phyloP scores from a whole-genome alignment of 2,888 invertebrate species.

The Argyresthia goedartella region DNA sequence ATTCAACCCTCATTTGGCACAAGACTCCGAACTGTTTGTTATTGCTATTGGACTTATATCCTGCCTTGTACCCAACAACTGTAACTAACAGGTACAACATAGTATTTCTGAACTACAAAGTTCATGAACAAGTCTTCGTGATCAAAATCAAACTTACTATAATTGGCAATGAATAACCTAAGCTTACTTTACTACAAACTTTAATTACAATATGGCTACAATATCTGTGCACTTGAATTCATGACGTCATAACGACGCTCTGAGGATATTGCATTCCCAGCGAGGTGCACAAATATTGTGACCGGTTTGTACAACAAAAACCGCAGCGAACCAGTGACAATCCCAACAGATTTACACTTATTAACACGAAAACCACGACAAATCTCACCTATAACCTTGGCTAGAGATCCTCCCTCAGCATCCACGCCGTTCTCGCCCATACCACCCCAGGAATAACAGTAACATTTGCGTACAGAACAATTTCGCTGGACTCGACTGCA shows the following conservation, averaged over 20 bases:
- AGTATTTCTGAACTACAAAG: not conserved
- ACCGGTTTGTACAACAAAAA: not conserved
- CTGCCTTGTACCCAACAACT: not conserved
- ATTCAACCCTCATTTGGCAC: no score
- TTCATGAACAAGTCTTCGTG: not conserved
- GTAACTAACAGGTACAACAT: not conserved
- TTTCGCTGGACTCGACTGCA: slow-evolving; percentile 51
- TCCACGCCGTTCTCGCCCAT: not conserved
- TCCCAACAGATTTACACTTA: slow-evolving; percentile 42
- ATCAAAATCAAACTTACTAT: not conserved
- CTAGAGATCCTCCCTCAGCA: slow-evolving; percentile 12
- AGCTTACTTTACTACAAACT: no score
- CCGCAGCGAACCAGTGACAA: slow-evolving; percentile 21
- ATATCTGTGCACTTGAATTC: not conserved
- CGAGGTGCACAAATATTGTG: no score
- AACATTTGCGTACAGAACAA: not conserved
- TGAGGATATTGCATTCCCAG: no score
- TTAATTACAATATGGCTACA: not conserved
- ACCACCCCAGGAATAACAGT: not conserved
- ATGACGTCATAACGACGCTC: no score
- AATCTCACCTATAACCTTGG: slow-evolving; percentile 21
- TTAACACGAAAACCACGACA: slow-evolving; percentile 32
- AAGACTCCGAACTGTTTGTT: no score
- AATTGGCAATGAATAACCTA: not conserved
- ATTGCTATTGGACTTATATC: no score